These are phyloP conservation scores for Betta splendens DNA, from an alignment of 2,797 vertebrate species.

Conservation along the genomic window DNA sequence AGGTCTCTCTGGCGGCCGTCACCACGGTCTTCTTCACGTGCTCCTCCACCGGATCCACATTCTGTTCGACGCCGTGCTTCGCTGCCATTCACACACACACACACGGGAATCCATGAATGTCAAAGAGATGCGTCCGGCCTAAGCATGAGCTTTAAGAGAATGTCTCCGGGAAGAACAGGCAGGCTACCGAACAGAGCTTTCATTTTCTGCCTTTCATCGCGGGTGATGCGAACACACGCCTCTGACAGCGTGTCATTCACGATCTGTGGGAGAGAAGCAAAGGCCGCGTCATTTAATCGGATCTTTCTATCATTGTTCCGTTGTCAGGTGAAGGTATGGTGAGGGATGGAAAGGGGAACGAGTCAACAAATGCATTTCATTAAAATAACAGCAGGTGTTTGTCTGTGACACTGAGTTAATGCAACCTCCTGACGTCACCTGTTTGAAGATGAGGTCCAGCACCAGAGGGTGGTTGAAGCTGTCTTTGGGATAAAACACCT, in stretches of 20 bases:
- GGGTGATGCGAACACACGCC: slow-evolving; percentile 91
- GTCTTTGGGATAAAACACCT: slow-evolving; percentile 98
- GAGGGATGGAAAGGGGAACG: background rate
- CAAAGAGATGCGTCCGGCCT: slow-evolving; percentile 34
- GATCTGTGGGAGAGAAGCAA: slow-evolving; percentile 79
- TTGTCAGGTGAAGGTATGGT: slow-evolving; percentile 7
- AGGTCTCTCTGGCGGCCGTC: slow-evolving; percentile 85
- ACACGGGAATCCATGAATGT: slow-evolving; percentile 40
- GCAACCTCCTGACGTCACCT: slow-evolving; percentile 78
- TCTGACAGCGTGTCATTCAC: slow-evolving; percentile 91
- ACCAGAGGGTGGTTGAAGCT: slow-evolving; percentile 89
- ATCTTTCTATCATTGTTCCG: slow-evolving; percentile 23
- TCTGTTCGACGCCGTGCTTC: slow-evolving; percentile 86
- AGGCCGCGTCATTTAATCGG: slow-evolving; percentile 18
- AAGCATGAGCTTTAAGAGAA: slow-evolving; percentile 15
- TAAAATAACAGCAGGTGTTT: background rate
- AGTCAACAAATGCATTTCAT: background rate
- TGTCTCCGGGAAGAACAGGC: slow-evolving; percentile 42
- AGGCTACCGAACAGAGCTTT: slow-evolving; percentile 91
- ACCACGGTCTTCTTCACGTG: slow-evolving; percentile 88
- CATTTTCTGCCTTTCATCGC: slow-evolving; percentile 91
- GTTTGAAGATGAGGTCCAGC: slow-evolving; percentile 94
- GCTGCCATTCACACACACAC: slow-evolving; percentile 74
- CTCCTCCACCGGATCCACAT: slow-evolving; percentile 87
- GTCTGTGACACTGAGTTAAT: background rate